phyloP scores from a whole-genome alignment of 2,113 vertebrate genomes.

The Epinephelus cyanopodus region DNA sequence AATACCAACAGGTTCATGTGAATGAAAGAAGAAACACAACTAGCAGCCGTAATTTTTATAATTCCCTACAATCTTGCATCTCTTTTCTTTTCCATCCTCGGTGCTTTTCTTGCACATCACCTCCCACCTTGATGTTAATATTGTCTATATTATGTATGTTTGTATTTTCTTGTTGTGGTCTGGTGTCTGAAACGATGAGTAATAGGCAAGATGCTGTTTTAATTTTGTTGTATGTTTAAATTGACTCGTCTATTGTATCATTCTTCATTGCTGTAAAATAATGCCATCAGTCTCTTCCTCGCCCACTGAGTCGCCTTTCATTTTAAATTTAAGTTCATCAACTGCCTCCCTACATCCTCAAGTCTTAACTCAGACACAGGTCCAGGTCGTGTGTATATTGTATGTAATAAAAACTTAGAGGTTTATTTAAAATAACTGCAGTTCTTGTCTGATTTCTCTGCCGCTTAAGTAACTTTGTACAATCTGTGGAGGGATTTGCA shows the following conservation, averaged over 20 bases:
- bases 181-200: conserved; percentile 64
- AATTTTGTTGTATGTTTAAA: conserved; percentile 59
- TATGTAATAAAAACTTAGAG: conserved; percentile 78
- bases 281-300: conserved; percentile 24
- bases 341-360: conserved; percentile 46
- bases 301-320: conserved; percentile 55
- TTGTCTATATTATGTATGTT: conserved; percentile 63
- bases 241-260: conserved; percentile 10
- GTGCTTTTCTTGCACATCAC: conserved; percentile 31
- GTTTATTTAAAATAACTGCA: conserved; percentile 73
- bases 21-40: background rate
- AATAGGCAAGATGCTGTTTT: conserved; percentile 49
- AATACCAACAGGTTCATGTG: background rate
- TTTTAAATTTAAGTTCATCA: conserved; percentile 44
- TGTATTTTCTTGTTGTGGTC: conserved; percentile 71
- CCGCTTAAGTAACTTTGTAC: conserved; percentile 35
- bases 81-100: conserved; percentile 23
- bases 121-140: conserved; percentile 64
- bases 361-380: conserved; percentile 58
- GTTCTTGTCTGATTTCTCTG: conserved; percentile 40
- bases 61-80: conserved; percentile 15
- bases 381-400: conserved; percentile 69
- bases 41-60: conserved; percentile 54
- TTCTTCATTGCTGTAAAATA: conserved; percentile 59
- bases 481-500: conserved; percentile 67